Conservation (phyloP, 1,140 invertebrate genomes). For the Periplaneta americana region DNA sequence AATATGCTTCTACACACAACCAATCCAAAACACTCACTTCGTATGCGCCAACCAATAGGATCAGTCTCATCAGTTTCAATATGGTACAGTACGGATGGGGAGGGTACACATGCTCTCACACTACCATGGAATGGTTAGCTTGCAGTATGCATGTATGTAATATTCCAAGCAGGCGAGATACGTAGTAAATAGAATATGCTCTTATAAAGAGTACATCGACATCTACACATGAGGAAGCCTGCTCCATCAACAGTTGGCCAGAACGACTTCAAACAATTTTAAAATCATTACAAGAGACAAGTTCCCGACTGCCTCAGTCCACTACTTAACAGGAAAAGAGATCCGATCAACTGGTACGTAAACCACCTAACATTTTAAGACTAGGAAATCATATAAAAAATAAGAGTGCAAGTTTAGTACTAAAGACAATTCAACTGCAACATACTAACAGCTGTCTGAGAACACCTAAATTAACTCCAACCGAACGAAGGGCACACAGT, state of each 20-base stretch:
- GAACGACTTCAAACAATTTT: not conserved
- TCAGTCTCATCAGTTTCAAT: conserved; percentile 6
- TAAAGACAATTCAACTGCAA: not conserved
- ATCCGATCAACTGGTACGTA: not conserved
- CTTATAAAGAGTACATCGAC: conserved; percentile 15
- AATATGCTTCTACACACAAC: not conserved
- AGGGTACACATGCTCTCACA: not conserved
- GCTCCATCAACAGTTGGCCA: conserved; percentile 3
- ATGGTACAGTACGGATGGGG: not conserved
- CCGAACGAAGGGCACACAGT: not conserved
- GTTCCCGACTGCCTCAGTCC: not conserved
- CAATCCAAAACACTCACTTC: not conserved
- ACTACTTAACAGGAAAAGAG: not conserved
- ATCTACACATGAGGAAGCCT: conserved; percentile 9
- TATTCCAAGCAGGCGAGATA: conserved; percentile 8
- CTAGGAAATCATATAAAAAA: not conserved
- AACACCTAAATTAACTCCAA: not conserved
- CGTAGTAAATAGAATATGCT: not conserved
- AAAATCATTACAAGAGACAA: not conserved
- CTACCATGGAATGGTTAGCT: conserved; percentile 13
- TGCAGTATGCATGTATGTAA: not conserved
- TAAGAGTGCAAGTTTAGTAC: not conserved
- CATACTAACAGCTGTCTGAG: too few relatives aligned
- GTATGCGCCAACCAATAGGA: not conserved
- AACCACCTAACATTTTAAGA: not conserved